Base-by-base conservation (phyloP, 1,140 invertebrate genomes). In the Bombus confusus region DNA sequence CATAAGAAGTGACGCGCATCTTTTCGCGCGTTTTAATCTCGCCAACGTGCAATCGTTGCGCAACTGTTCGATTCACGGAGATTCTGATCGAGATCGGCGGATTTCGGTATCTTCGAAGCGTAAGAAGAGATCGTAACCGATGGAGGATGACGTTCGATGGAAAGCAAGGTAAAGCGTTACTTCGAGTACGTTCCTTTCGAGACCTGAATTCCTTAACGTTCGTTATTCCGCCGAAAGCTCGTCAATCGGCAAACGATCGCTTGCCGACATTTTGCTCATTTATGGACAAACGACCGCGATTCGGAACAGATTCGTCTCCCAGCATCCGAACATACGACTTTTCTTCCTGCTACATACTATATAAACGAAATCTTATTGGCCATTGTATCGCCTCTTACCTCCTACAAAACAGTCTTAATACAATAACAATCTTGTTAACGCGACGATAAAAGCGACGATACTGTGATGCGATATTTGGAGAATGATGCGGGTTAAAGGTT, bases 131-230 rank as follows among this genome's bases (percentile, higher is more conserved):
- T 39, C 28, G 39, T 82, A 86, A 72, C 76, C 74, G 74, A 92
- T 93, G 92, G 92, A 87, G 87, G 86, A 93, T 92, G 92, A 92
- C 77, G 91, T 93, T 88, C 86, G 91, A 83, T 93, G 91, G 91
- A 89, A 71, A 77, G 80, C 85, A 73, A 89, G 91, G 91, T 92
- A 90, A 68, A 73, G 1, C 13, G 1, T 25, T 57, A 39, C 1
- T 41, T 52, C 18, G 18, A 52, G 22, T 52, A 52, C 47, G 47
- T 52, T 52, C 5, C 18, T 52, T 52, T 18, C 47, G 5, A 52
- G 18, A 52, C 5, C 18, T 1, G 5, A 22, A 52, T 52, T 52
- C 5, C 47, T 52, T 18, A 18, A 52, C 47, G 18, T 52, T 22
- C 47, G 47, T 47, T 47, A 47, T 18, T 47, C 15, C 15, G 13